Percentiles rank a stretch among this genome's conserved stretches.
phyloP scores from a whole-genome alignment of 2,888 invertebrate species.

The Quadriops clusia region DNA sequence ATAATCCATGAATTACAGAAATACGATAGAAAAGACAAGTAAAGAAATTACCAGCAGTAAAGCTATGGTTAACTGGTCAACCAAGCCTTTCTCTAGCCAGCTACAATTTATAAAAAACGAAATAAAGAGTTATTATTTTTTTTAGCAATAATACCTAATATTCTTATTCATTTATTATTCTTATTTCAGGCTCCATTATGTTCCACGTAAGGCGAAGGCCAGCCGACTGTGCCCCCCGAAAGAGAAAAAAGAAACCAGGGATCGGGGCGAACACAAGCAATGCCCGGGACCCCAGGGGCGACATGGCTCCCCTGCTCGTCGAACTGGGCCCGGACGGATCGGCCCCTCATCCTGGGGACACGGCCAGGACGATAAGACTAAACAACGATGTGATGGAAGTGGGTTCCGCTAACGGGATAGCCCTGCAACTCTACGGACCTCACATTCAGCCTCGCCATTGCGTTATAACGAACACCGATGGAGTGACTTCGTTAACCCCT shows the following conservation, averaged over 20 bases:
- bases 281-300: conserved; percentile 46
- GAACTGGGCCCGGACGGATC: conserved; percentile 73
- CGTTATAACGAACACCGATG: conserved; percentile 81
- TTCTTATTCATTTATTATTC: too few relatives aligned
- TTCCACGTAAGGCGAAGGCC: conserved; percentile 92
- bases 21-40: too few relatives aligned
- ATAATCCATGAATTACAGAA: too few relatives aligned
- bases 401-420: conserved; percentile 67
- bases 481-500: conserved; percentile 88
- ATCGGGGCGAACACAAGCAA: conserved; percentile 37
- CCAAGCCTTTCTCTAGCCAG: too few relatives aligned
- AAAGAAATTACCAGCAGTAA: too few relatives aligned
- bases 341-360: conserved; percentile 47
- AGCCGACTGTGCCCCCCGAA: conserved; percentile 78
- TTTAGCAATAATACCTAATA: too few relatives aligned
- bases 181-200: conserved; percentile 78
- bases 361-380: conserved; percentile 50
- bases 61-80: too few relatives aligned
- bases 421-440: conserved; percentile 72
- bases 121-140: too few relatives aligned
- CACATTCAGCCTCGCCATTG: conserved; percentile 92
- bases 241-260: conserved; percentile 70
- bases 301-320: conserved; percentile 57
- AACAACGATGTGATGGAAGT: conserved; percentile 56
- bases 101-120: too few relatives aligned